Base-by-base conservation (phyloP, 2,888 invertebrate species). In the Synanthedon formicaeformis region DNA sequence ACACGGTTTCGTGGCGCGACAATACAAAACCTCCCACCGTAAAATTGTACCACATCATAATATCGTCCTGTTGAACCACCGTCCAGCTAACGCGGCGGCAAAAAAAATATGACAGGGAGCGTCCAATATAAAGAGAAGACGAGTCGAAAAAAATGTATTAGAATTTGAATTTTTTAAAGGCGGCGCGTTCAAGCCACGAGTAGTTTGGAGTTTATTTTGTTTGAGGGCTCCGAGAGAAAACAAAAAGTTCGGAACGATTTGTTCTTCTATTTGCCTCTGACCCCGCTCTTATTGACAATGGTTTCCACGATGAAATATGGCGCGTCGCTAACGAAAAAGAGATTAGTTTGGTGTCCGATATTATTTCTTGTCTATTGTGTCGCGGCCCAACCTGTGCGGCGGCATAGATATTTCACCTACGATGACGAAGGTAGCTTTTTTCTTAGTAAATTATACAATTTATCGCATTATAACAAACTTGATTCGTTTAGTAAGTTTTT, bases 241-340 rank as follows among this genome's bases (percentile, higher is more conserved):
- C 76, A 82, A 84, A 34, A 81, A 81, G 73, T 78, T 10, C 67
- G 63, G 59, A 68, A 63, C 60, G 73, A 75, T 81, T 73, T 82
- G 84, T 85, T 57, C 76, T 84, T 74, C 77, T 82, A 81, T 83
- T 85, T 85, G 85, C 81, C 81, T 78, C 79, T 82, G 85, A 85
- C 85, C 85, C 81, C 84, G 77, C 66, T 75, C 71, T 72, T 82
- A 84, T 84, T 85, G 85, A 86, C 87, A 87, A 87, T 85, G 78
- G 79, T 83, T 84, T 83, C 81, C 84, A 79, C 81, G 78, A 86
- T 86, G 85, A 87, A 85, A 84, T 86, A 87, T 85, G 82, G 83
- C 73, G 78, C 73, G 77, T 71, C 76, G 78, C 73, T 80, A 80
- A 85, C 78, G 77, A 79, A 84, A 83, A 79, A 81, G 76, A 83